Conservation (phyloP, 35 echinoderm and acorn worm species). For the Anneissia japonica region DNA sequence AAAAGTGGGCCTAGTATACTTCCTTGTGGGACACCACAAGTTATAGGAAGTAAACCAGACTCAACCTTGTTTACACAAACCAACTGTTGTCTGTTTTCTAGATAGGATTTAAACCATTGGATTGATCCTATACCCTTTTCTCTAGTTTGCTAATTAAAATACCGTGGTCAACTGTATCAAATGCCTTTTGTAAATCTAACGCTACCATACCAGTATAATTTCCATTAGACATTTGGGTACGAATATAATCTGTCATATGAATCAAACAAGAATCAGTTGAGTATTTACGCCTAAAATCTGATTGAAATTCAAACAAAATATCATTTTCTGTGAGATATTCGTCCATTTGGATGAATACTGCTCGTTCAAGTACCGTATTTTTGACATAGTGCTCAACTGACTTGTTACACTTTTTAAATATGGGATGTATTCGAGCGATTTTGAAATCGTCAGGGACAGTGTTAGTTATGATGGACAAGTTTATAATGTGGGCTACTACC, state of each 20-base stretch:
- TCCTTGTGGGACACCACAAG: constrained; percentile 19
- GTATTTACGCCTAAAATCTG: not conserved
- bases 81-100: too few relatives aligned
- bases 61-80: too few relatives aligned
- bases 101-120: too few relatives aligned
- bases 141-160: too few relatives aligned
- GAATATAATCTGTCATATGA: too few relatives aligned
- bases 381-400: not conserved
- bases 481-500: constrained; percentile 8
- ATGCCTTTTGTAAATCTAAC: too few relatives aligned
- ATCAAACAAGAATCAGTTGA: too few relatives aligned
- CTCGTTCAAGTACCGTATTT: constrained; percentile 7
- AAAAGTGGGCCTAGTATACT: constrained; percentile 4
- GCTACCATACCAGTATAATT: too few relatives aligned
- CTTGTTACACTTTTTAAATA: not conserved
- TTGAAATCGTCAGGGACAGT: not conserved
- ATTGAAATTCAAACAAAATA: not conserved
- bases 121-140: too few relatives aligned
- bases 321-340: not conserved
- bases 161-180: too few relatives aligned
- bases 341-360: constrained; percentile 12
- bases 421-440: not conserved
- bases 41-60: too few relatives aligned
- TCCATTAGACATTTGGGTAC: too few relatives aligned
- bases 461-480: not conserved